phyloP scores from a whole-genome alignment of 1,140 invertebrate species.

The Tetraneura akinire region DNA sequence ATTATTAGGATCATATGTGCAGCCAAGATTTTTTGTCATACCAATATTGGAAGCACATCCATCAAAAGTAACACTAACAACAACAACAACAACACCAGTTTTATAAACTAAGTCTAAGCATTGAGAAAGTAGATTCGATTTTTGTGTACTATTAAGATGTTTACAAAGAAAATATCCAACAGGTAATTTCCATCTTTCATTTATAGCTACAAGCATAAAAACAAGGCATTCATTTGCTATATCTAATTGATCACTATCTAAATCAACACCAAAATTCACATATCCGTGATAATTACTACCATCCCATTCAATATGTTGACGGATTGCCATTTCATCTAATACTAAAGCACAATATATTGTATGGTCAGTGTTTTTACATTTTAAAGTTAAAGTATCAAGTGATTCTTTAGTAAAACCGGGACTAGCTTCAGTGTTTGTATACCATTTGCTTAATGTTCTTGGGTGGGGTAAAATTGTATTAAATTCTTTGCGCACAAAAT shows the following conservation, averaged over 20 bases:
- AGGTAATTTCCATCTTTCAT: constrained; percentile 7
- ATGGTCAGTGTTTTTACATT: not conserved
- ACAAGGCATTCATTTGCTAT: not conserved
- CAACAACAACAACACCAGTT: not conserved
- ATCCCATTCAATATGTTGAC: not conserved
- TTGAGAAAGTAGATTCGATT: not conserved
- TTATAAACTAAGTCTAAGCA: not conserved
- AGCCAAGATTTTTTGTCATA: not conserved
- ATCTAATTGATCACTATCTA: not conserved
- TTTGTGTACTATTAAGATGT: not conserved
- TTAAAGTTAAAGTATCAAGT: not conserved
- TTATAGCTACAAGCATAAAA: not conserved
- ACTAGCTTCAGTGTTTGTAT: not conserved
- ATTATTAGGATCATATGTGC: not conserved
- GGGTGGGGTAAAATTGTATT: constrained; percentile 3
- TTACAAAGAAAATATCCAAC: not conserved
- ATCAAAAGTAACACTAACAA: not conserved
- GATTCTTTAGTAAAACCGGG: constrained; percentile 20
- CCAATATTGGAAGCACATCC: not conserved
- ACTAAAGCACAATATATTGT: not conserved
- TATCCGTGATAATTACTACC: not conserved
- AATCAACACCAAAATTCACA: not conserved
- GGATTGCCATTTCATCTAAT: constrained; percentile 7
- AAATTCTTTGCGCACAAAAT: constrained; percentile 4
- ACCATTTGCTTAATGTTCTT: constrained; percentile 14